These are phyloP conservation scores for Colostygia pectinataria DNA, from an alignment of 2,888 invertebrate genomes.

Conservation along the genomic window DNA sequence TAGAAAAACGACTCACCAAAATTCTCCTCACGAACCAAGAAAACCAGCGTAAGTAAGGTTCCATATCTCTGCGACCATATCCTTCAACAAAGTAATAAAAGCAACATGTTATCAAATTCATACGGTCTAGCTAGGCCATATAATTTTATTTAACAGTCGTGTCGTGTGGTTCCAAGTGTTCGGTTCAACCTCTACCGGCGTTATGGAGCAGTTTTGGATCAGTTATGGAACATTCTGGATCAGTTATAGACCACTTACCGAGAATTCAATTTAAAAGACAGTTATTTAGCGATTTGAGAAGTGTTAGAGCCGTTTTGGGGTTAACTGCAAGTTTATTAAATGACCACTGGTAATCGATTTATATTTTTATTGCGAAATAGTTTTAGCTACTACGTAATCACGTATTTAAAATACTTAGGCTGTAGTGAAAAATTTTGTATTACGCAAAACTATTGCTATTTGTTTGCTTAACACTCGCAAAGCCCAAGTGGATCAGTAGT, in stretches of 20 bases:
- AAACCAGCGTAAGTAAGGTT: no score
- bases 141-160: constrained; percentile 22
- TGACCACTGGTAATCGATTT: constrained; percentile 12
- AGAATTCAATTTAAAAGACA: constrained; percentile 25
- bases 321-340: constrained; percentile 23
- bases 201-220: constrained; percentile 11
- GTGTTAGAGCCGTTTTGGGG: constrained; percentile 18
- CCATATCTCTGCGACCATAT: no score
- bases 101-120: constrained; percentile 17
- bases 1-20: no score
- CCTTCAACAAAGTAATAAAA: background rate
- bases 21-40: no score
- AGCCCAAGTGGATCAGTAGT: no score
- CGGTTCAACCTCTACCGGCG: background rate
- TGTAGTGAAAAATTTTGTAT: no score
- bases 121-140: constrained; percentile 8
- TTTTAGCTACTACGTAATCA: no score
- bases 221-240: constrained; percentile 11
- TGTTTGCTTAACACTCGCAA: no score
- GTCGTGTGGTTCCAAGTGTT: constrained; percentile 13
- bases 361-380: no score
- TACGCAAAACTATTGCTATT: no score
- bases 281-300: constrained; percentile 27
- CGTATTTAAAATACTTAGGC: no score
- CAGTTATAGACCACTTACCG: constrained; percentile 9